phyloP scores from a whole-genome alignment of 2,888 invertebrate species.

The Stenurella melanura region DNA sequence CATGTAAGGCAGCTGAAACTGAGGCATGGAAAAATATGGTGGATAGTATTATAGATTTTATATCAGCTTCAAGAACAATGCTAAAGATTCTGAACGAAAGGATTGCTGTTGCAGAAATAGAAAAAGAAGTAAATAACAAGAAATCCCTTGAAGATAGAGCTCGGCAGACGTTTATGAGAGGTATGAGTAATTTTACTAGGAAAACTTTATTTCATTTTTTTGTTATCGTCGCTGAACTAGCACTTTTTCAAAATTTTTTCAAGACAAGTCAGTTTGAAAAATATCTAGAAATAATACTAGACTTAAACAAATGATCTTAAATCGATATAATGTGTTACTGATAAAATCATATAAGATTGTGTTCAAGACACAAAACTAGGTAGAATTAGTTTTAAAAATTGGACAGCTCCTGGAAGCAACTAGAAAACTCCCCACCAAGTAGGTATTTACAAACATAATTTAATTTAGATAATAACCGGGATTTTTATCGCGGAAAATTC shows the following conservation, averaged over 20 bases:
- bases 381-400: too few species aligned
- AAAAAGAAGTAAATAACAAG: neutral
- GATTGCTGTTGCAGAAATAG: conserved; percentile 27
- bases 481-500: too few species aligned
- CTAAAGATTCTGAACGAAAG: conserved; percentile 44
- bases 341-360: too few species aligned
- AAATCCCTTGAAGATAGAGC: neutral
- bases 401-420: too few species aligned
- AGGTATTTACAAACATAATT: too few species aligned
- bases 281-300: too few species aligned
- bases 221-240: neutral
- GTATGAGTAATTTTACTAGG: neutral
- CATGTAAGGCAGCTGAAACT: conserved; percentile 17
- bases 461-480: too few species aligned
- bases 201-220: neutral
- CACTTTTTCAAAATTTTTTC: neutral
- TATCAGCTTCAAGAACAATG: conserved; percentile 50
- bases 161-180: neutral
- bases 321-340: too few species aligned
- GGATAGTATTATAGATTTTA: conserved; percentile 52
- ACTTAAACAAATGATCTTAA: too few species aligned
- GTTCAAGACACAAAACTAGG: too few species aligned
- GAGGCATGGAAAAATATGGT: conserved; percentile 52
- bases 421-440: too few species aligned
- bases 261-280: too few species aligned